Evolutionary conservation across 2,888 invertebrate species (phyloP).

Genomic region (Spodoptera exigua): DNA sequence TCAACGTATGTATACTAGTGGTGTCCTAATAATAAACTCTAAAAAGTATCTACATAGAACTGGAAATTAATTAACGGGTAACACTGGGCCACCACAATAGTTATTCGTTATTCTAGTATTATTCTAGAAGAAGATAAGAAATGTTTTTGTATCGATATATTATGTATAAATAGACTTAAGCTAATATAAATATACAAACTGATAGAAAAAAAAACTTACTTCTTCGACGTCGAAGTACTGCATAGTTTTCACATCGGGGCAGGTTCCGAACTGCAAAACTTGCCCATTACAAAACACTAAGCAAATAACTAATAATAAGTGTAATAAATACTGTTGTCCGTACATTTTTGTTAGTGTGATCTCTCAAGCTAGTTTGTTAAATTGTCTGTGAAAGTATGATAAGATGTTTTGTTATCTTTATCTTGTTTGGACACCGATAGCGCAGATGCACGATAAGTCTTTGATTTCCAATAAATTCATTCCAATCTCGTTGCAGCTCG

Average conservation of each 20-base stretch:
- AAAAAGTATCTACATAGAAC: no score
- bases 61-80: no score
- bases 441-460: conserved; percentile 3
- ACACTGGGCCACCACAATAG: no score
- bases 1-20: no score
- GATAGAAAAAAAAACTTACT: conserved; percentile 61
- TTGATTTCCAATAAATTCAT: not conserved
- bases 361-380: conserved; percentile 13
- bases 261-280: conserved; percentile 78
- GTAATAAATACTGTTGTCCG: conserved; percentile 45
- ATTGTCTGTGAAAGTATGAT: conserved; percentile 31
- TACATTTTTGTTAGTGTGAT: conserved; percentile 57
- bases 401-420: conserved; percentile 33
- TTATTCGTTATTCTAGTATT: no score
- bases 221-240: conserved; percentile 78
- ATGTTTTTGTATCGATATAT: not conserved
- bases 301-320: conserved; percentile 49
- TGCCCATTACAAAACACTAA: conserved; percentile 64
- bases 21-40: no score
- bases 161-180: no score
- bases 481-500: no score
- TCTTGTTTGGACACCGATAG: conserved; percentile 31
- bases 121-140: conserved; percentile 37
- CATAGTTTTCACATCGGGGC: conserved; percentile 74
- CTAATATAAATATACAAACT: not conserved